Percentiles rank a stretch among this genome's conserved stretches.
phyloP scores from a whole-genome alignment of 2,888 invertebrate species.

The Cryptocephalus primarius region DNA sequence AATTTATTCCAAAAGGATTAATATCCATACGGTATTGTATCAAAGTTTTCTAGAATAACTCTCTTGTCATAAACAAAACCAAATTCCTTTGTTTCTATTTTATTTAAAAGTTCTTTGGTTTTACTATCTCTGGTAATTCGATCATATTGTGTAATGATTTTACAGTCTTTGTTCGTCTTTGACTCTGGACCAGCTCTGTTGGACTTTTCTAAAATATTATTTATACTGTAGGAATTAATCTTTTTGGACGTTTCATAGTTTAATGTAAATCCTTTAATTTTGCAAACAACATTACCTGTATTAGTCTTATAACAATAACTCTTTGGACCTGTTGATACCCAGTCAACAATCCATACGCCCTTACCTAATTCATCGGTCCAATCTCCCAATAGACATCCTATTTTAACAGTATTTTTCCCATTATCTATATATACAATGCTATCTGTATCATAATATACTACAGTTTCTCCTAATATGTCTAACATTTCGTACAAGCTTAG shows the following conservation, averaged over 20 bases:
- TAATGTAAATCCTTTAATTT: constrained; percentile 7
- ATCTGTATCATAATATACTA: constrained; percentile 9
- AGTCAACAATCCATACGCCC: constrained; percentile 8
- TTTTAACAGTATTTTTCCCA: constrained; percentile 8
- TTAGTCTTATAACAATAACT: constrained; percentile 6
- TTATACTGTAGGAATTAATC: no score
- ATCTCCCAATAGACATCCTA: constrained; percentile 7
- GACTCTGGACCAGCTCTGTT: no score
- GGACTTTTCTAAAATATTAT: no score
- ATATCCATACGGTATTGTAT: no score
- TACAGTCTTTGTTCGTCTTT: no score
- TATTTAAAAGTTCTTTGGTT: no score
- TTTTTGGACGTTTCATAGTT: constrained; percentile 3
- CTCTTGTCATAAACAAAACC: no score
- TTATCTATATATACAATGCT: constrained; percentile 7
- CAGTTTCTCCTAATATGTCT: constrained; percentile 8
- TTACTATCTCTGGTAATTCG: no score
- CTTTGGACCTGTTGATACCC: constrained; percentile 8
- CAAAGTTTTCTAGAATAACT: no score
- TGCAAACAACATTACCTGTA: constrained; percentile 6
- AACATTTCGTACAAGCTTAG: constrained; percentile 6
- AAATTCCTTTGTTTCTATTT: no score
- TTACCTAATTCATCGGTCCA: constrained; percentile 8
- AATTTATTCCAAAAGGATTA: no score
- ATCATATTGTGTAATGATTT: no score